Evolutionary conservation across 2,888 invertebrate species (phyloP), one percentile per base, ranked within the genome.

Genomic region (Neelides folsomi): DNA sequence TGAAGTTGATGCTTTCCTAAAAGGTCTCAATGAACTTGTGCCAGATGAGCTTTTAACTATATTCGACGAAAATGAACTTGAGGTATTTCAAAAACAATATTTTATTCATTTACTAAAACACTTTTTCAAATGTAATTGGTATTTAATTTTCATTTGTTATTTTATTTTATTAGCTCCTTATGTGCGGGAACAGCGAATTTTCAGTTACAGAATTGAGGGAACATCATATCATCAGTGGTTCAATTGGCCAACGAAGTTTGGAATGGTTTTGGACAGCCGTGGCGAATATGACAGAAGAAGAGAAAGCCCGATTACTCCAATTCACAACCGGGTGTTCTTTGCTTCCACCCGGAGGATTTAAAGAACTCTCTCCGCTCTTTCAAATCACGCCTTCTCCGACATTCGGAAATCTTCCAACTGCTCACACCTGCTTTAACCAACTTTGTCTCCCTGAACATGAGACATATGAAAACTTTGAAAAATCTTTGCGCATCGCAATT

Each of bases 401-500:
- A 19, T 86, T 84, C 72, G 90, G 89, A 8, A 88, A 85, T 67
- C 75, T 94, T 66, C 93, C 93, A 45, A 89, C 90, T 1, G 93
- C 93, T 34, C 93, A 94, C 73, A 93, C 93, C n/a, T 64, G 86
- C 75, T 93, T 93, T 74, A 94, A 94, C 77, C 92, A 93, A 75
- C 79, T 94, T 56, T 92, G 92, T 73, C 76, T 94, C 67, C 93
- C 93, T 18, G 90, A 90, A 73, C 93, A 93, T 73, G 90, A 92
- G 71, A 81, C 80, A 66, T 92, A 92, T 73, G 92, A 93, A 71
- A 86, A 86, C 66, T 87, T 94, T 63, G 92, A 93, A 68, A 85
- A 84, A 69, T 85, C 89, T 40, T 75, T 94, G 52, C 77, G 90
- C 12, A 75, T 90, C 71, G 92, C 94, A 62, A 89, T 93, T 71